Evolutionary conservation across 1,140 invertebrate genomes (phyloP).

Genomic region (Temnothorax nylanderi): DNA sequence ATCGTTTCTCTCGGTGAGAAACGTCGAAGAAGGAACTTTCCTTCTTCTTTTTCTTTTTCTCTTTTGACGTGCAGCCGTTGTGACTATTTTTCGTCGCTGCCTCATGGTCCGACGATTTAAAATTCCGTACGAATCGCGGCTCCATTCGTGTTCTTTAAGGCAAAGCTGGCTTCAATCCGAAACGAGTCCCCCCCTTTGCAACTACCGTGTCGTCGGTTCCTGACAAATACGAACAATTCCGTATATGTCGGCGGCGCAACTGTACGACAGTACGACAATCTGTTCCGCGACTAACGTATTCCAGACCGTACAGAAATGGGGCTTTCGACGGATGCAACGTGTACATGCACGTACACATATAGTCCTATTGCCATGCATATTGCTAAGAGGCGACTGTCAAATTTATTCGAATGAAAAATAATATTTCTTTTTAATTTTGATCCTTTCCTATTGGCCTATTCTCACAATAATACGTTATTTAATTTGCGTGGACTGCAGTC

Average conservation of each 20-base stretch:
- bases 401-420: conserved; percentile 53
- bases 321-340: conserved; percentile 39
- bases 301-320: conserved; percentile 39
- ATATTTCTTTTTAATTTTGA: background rate
- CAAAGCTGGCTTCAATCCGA: conserved; percentile 67
- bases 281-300: conserved; percentile 71
- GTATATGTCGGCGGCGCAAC: conserved; percentile 70
- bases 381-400: conserved; percentile 38
- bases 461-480: background rate
- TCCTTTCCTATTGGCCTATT: background rate
- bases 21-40: background rate
- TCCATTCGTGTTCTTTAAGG: conserved; percentile 70
- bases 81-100: conserved; percentile 62
- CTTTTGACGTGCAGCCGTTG: background rate
- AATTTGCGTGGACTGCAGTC: background rate
- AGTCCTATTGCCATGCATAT: background rate
- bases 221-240: conserved; percentile 78
- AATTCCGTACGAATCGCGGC: conserved; percentile 69
- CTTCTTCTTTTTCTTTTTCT: background rate
- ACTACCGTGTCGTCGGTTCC: conserved; percentile 58
- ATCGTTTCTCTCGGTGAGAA: conserved; percentile 28
- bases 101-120: conserved; percentile 61
- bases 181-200: conserved; percentile 10
- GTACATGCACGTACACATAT: background rate
- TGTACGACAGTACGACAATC: conserved; percentile 71